These are phyloP conservation scores for Yoshiicerus persimilis DNA, from an alignment of 1,140 invertebrate genomes.

Conservation along the genomic window DNA sequence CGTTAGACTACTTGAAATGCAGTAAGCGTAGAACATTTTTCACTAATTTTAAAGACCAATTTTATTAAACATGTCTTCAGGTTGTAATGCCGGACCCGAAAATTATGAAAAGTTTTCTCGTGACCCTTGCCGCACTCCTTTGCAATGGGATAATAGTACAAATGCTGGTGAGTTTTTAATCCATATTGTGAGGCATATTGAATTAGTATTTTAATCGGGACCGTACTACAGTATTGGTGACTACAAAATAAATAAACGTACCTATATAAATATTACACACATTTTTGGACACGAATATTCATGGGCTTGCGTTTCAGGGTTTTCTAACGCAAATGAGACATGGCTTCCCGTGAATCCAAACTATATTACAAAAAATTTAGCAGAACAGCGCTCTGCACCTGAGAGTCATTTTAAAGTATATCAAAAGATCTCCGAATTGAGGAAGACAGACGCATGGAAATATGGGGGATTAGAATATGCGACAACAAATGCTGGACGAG, in stretches of 20 bases:
- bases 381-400: not conserved
- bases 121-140: conserved; percentile 60
- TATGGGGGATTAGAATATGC: not conserved
- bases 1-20: not conserved
- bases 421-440: not conserved
- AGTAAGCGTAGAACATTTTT: not conserved
- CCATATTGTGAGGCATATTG: too few species aligned
- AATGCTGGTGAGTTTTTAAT: conserved; percentile 41
- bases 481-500: not conserved
- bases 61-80: too few species aligned
- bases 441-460: not conserved
- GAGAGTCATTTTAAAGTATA: not conserved
- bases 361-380: not conserved
- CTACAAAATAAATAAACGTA: too few species aligned
- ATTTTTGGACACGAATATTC: too few species aligned
- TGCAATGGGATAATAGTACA: conserved; percentile 55
- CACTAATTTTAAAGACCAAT: too few species aligned
- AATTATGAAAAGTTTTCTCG: conserved; percentile 58
- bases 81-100: not conserved
- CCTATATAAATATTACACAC: too few species aligned
- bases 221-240: too few species aligned
- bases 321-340: not conserved
- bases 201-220: too few species aligned
- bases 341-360: not conserved
- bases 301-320: not conserved